phyloP scores from a whole-genome alignment of 2,888 invertebrate genomes.

The Teleogryllus oceanicus region DNA sequence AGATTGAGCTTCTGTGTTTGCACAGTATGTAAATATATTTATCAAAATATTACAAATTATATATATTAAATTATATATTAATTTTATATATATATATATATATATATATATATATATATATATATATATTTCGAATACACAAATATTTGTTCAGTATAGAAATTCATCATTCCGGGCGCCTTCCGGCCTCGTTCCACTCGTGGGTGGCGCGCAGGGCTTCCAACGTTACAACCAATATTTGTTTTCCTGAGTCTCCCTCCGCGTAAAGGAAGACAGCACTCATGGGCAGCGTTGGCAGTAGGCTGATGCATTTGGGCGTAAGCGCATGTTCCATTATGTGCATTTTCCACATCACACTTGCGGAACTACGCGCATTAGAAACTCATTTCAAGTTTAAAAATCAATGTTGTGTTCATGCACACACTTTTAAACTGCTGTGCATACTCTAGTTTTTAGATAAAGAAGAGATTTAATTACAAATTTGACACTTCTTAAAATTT shows the following conservation, averaged over 20 bases:
- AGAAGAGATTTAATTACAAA: too few relatives aligned
- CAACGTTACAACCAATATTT: not conserved
- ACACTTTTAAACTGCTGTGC: too few relatives aligned
- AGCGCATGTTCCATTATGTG: too few relatives aligned
- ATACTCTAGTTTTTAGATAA: too few relatives aligned
- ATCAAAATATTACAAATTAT: not conserved
- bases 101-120: not conserved
- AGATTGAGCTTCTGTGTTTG: not conserved
- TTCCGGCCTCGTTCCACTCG: constrained; percentile 6
- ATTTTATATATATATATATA: not conserved
- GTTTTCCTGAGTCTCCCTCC: not conserved
- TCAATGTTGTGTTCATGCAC: too few relatives aligned
- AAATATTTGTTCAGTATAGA: constrained; percentile 11
- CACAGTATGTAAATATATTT: not conserved
- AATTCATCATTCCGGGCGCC: not conserved
- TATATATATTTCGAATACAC: not conserved
- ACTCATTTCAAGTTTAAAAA: too few relatives aligned
- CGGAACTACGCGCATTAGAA: too few relatives aligned
- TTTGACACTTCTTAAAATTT: too few relatives aligned
- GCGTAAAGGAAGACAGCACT: not conserved
- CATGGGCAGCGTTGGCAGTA: too few relatives aligned
- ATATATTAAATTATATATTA: too few relatives aligned
- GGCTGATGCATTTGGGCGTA: too few relatives aligned
- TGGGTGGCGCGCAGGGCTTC: not conserved
- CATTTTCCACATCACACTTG: too few relatives aligned